Percentiles rank a stretch among this genome's conserved stretches.
Evolutionary conservation across 1,140 invertebrate species (phyloP).

Genomic region (Dryas iulia): DNA sequence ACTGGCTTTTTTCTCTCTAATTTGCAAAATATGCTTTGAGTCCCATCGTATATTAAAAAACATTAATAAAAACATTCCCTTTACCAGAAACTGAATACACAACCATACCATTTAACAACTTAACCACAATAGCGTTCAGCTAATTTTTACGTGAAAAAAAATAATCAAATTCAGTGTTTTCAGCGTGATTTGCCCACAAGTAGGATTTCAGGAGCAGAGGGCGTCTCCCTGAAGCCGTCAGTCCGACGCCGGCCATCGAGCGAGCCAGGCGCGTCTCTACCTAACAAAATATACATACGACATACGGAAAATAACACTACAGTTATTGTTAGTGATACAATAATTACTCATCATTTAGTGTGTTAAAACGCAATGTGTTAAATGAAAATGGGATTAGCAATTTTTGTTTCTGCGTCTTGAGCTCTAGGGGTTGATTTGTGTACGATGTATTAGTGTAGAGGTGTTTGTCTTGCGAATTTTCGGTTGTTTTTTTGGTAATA

Average conservation of each 20-base stretch:
- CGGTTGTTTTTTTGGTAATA: neutral
- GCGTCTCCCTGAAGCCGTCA: slow-evolving; percentile 36
- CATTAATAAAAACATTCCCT: no score
- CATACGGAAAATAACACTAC: slow-evolving; percentile 14
- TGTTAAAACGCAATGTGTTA: slow-evolving; percentile 3
- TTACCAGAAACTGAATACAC: no score
- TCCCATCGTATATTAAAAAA: no score
- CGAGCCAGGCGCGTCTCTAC: slow-evolving; percentile 7
- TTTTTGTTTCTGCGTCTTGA: neutral
- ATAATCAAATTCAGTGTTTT: neutral
- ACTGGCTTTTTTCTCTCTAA: no score
- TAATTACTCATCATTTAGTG: neutral
- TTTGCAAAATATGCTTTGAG: no score
- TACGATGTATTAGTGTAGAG: neutral
- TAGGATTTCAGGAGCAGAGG: slow-evolving; percentile 28
- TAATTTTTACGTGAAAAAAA: neutral
- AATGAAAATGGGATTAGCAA: neutral
- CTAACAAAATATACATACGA: slow-evolving; percentile 1
- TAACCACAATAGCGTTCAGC: neutral
- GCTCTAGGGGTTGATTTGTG: neutral
- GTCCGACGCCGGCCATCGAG: slow-evolving; percentile 30
- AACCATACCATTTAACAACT: neutral
- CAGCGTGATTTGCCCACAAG: neutral
- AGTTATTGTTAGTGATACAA: neutral
- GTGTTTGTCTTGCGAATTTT: neutral